A percentile compares a stretch with the other conserved stretches of the same genome.
phyloP scores from a whole-genome alignment of 2,888 invertebrate genomes.

The Conchocele bisecta region DNA sequence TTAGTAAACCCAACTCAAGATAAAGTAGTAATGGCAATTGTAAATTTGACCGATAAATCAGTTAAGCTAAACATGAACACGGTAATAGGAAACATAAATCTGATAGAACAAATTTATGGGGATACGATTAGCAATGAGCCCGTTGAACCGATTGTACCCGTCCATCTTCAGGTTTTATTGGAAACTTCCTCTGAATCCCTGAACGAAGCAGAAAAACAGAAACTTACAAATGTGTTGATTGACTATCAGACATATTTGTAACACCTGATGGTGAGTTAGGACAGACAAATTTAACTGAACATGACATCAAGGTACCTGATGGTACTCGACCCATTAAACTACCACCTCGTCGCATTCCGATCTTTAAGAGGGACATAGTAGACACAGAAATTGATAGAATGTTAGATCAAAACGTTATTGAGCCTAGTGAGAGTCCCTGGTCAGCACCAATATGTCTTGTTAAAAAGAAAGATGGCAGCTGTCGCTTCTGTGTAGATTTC shows the following conservation, averaged over 20 bases:
- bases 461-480: constrained; percentile 6
- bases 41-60: not conserved
- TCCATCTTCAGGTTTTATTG: constrained; percentile 18
- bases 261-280: constrained; percentile 23
- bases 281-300: constrained; percentile 14
- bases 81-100: not conserved
- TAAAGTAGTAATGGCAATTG: not conserved
- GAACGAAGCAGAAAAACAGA: constrained; percentile 11
- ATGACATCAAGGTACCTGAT: constrained; percentile 22
- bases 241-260: constrained; percentile 38
- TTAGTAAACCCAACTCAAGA: not conserved
- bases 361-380: not conserved
- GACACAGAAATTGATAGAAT: constrained; percentile 15
- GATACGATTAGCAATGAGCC: too few species aligned
- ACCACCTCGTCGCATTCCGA: constrained; percentile 20
- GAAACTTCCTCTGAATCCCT: constrained; percentile 19
- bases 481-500: constrained; percentile 6
- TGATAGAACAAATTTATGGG: not conserved
- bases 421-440: constrained; percentile 20
- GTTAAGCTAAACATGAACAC: not conserved
- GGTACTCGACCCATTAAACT: constrained; percentile 11
- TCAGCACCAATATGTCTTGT: constrained; percentile 24
- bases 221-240: constrained; percentile 20
- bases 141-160: not conserved
- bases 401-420: constrained; percentile 16